A percentile compares a stretch with the other conserved stretches of the same genome.
phyloP scores from a whole-genome alignment of 1,140 invertebrate genomes.

The Dufourea novaeangliae region DNA sequence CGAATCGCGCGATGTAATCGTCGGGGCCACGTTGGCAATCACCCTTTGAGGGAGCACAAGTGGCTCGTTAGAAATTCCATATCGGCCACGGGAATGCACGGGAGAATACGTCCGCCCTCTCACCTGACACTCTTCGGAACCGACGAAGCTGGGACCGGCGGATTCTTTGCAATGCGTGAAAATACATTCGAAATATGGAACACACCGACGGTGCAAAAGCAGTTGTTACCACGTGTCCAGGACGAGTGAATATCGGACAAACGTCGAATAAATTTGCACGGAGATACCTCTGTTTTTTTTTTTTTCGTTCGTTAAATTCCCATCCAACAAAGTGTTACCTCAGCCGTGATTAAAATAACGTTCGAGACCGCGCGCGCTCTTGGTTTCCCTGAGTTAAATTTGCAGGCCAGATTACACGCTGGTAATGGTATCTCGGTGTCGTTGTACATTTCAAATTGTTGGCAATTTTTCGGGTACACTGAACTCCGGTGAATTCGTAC shows the following conservation, averaged over 20 bases:
- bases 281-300: background rate
- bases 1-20: slow-evolving; percentile 36
- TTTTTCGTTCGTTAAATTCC: background rate
- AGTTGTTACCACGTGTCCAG: background rate
- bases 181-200: slow-evolving; percentile 1
- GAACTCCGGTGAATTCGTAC: no score
- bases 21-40: slow-evolving; percentile 16
- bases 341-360: slow-evolving; percentile 9
- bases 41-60: slow-evolving; percentile 35
- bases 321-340: background rate
- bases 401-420: no score
- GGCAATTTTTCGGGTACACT: no score
- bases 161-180: background rate
- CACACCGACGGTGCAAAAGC: background rate
- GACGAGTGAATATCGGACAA: slow-evolving; percentile 11
- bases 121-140: background rate
- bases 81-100: background rate
- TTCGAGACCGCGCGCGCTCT: no score
- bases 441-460: no score
- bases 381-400: no score
- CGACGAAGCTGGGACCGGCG: no score
- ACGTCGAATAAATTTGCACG: background rate
- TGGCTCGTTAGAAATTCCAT: slow-evolving; percentile 43
- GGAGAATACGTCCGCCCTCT: slow-evolving; percentile 3
- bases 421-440: no score